Conservation (phyloP, 2,113 vertebrate genomes). For the Pristiophorus japonicus region DNA sequence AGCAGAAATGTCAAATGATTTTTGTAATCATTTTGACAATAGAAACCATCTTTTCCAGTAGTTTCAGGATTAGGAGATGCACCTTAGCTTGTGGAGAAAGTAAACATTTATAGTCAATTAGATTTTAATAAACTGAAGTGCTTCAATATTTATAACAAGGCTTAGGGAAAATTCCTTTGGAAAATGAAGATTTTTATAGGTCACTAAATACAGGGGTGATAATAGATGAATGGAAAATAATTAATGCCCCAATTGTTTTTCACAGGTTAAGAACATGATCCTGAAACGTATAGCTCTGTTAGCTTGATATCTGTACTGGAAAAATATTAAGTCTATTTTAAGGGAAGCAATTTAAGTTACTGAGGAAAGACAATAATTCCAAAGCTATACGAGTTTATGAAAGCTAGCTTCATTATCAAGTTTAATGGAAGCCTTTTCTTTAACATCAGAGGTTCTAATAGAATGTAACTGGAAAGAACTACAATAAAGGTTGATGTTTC, state of each 20-base stretch:
- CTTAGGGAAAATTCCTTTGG: background rate
- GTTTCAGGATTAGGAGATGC: background rate
- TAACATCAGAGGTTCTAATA: background rate
- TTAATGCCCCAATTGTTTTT: background rate
- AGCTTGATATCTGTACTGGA: background rate
- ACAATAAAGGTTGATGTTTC: background rate
- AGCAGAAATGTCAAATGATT: background rate
- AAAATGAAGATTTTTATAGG: background rate
- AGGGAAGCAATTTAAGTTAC: background rate
- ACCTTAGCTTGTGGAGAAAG: background rate
- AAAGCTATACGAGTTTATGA: background rate
- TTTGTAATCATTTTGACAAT: background rate
- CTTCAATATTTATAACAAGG: background rate
- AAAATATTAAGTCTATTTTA: background rate
- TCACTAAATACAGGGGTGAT: background rate
- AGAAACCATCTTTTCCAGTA: background rate
- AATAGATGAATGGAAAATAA: background rate
- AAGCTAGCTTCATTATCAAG: background rate
- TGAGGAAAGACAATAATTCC: background rate
- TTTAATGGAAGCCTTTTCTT: background rate
- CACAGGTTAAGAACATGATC: background rate
- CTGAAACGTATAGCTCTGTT: background rate
- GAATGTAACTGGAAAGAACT: background rate
- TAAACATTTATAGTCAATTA: background rate
- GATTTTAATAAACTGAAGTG: background rate